Conservation (phyloP, 1,140 invertebrate species). For the Ptiloglossa arizonensis region DNA sequence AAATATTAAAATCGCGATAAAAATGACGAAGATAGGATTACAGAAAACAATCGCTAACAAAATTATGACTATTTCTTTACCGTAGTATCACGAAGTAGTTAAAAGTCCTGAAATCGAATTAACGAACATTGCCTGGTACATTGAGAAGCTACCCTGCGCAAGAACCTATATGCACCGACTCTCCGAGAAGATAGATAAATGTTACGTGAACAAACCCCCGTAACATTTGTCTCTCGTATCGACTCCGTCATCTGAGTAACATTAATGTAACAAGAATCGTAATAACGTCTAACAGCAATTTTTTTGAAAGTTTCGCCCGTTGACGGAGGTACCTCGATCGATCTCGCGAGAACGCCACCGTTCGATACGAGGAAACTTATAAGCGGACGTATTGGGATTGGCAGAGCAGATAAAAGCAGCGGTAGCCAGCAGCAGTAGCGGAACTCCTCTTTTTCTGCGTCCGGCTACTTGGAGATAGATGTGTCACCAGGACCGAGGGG, state of each 20-base stretch:
- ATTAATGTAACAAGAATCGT: neutral
- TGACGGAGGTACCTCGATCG: neutral
- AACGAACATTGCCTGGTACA: no score
- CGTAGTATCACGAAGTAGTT: no score
- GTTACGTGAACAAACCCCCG: no score
- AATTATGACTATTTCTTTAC: no score
- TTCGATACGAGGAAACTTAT: constrained; percentile 33
- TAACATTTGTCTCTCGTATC: neutral
- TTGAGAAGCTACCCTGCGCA: no score
- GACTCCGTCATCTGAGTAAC: no score
- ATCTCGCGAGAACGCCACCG: neutral
- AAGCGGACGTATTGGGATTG: constrained; percentile 49
- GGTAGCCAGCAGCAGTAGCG: constrained; percentile 24
- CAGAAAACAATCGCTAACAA: no score
- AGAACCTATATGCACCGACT: no score
- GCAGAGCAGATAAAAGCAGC: constrained; percentile 55
- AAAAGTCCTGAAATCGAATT: no score
- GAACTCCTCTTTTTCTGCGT: constrained; percentile 35
- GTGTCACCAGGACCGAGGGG: constrained; percentile 59
- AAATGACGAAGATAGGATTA: no score
- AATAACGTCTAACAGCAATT: constrained; percentile 3
- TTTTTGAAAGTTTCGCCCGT: neutral
- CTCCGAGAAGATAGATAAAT: no score
- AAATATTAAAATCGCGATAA: no score
- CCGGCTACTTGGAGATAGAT: constrained; percentile 64